Base-by-base conservation (phyloP, 2,797 vertebrate species). In the Erethizon dorsatum region DNA sequence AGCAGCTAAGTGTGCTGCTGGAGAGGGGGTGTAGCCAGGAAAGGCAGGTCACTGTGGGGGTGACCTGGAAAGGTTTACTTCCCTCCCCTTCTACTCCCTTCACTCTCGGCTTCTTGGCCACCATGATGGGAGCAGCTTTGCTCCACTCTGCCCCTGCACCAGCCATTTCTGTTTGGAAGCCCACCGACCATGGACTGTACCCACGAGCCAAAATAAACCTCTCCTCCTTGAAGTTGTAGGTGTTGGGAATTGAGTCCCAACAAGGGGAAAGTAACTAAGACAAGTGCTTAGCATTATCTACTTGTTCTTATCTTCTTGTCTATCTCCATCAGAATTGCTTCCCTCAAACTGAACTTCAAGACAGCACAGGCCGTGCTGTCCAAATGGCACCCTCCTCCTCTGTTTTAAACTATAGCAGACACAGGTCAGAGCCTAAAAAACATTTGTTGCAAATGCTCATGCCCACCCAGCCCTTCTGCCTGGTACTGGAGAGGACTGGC, bases 261-360 rank as follows among this genome's bases (percentile, higher is more conserved):
- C 41, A 75, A 75, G 41, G 41, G 47, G 41, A 26, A 47, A 47
- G 71, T 75, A 13, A 26, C 12, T 71, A 41, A 71, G 69, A 22
- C 69, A 71, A 22, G 10, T 41, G n/a, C 14, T 69, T 71, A 45
- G 12, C 17, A 41, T 56, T 50, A 15, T 54, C 41, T 83, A 41
- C 15, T 86, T 86, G 31, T 91, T 91, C 31, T 77, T 71, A 92
- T 59, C 24, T 54, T 15, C 67, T 75, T 83, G 45, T 87, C 41
- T 83, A 3, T 14, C 33, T 83, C 22, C 78, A 11, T 79, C 28
- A 73, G n/a, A 57, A 92, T 90, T 75, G 22, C 41, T 20, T 69
- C 26, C n/a, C 8, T 45, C 17, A 85, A 54, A 78, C 8, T 95
- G 54, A 91, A 65, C 77, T 86, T 56, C n/a, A 79, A 47, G 86